Percentiles rank a stretch among this genome's conserved stretches.
Evolutionary conservation across 2,113 vertebrate genomes (phyloP).

Genomic region (Maccullochella peelii): DNA sequence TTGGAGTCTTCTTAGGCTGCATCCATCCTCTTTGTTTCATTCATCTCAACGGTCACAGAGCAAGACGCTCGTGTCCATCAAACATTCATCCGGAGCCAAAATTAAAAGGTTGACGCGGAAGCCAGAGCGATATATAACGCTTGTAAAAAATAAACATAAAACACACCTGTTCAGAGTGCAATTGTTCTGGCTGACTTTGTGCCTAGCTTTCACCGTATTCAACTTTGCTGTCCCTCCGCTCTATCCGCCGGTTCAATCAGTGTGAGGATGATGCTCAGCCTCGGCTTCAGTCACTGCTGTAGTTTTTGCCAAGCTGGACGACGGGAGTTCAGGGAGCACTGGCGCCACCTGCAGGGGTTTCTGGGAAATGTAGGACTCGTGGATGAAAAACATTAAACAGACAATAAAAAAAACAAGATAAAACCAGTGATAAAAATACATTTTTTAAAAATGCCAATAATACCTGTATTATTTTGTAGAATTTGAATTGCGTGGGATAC

Average conservation of each 20-base stretch:
- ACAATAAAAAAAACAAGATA: not conserved
- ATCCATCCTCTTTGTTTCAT: slow-evolving; percentile 68
- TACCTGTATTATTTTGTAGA: too few species aligned
- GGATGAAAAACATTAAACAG: too few species aligned
- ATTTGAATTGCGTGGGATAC: not conserved
- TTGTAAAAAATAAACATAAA: not conserved
- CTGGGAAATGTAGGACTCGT: slow-evolving; percentile 39
- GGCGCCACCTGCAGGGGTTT: slow-evolving; percentile 63
- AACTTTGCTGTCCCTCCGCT: slow-evolving; percentile 51
- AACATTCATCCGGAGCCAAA: slow-evolving; percentile 35
- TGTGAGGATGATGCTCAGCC: slow-evolving; percentile 41
- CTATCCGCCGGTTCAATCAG: slow-evolving; percentile 11
- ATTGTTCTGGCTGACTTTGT: slow-evolving; percentile 12
- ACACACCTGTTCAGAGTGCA: not conserved
- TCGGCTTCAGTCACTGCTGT: not conserved
- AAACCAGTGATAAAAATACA: not conserved
- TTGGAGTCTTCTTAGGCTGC: slow-evolving; percentile 16
- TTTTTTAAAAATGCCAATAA: too few species aligned
- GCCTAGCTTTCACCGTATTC: not conserved
- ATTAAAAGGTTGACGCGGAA: not conserved
- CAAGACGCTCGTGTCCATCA: slow-evolving; percentile 37
- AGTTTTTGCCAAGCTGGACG: not conserved
- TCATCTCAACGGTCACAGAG: slow-evolving; percentile 19
- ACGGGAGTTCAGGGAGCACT: not conserved
- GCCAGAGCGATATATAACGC: not conserved